Base-by-base conservation (phyloP, 1,140 invertebrate species). In the Drosophila pachea region DNA sequence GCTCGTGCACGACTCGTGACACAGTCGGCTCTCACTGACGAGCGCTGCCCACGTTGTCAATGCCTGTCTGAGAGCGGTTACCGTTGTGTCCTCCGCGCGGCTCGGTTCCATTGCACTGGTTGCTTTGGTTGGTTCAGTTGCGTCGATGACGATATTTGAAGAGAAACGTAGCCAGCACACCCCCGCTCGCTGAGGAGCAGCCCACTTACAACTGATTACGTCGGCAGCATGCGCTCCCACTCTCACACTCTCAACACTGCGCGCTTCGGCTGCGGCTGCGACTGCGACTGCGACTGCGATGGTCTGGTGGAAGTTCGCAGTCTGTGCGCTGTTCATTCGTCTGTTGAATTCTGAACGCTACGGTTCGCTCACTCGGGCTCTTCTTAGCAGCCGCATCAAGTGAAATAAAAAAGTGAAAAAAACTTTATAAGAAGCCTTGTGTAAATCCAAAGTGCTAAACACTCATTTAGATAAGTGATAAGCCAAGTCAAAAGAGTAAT, bases 341-440 rank as follows among this genome's bases (percentile, higher is more conserved):
- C 86, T 89, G 73, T 88, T 81, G 86, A 89, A 84, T 87, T 86
- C 78, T 74, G 82, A 89, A 87, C 76, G 62, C 71, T 70, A 75
- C 86, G 86, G 87, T 89, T 87, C 81, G 79, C 56, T 71, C 68
- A 50, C 64, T 52, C 65, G 68, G 50, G 78, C 78, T 54, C 43
- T 52, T 16, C 16, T 16, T 55, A 38, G 54, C 54, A 63, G 54
- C 59, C 60, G 50, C 61, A 65, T 68, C 68, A 64, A 69, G 60
- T 58, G 65, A 67, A 69, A 52, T 68, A 54, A 50, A 69, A 64
- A 56, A 79, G 53, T 66, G 8, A 56, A 68, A 63, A 56, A 68
- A 72, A 69, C 7, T 42, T 47, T 36, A 64, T 40, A 61, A 35
- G 66, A 61, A 33, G 31, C 50, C 47, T 52, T 68, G 64, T 59